Evolutionary conservation across 2,888 invertebrate genomes (phyloP).

Genomic region (Pheosia gnoma): DNA sequence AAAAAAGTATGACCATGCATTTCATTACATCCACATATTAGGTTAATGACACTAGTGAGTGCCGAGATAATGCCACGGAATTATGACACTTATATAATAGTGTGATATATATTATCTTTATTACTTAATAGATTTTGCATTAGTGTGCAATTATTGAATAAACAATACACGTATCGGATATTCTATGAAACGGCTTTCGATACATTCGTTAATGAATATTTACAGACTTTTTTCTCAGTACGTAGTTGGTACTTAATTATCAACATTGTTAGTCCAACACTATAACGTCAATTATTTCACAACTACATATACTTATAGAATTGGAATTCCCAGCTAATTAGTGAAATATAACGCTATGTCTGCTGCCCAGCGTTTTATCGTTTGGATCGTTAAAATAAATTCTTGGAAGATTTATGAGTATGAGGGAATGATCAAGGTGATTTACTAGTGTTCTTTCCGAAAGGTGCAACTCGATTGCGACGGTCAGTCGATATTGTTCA

Average conservation of each 20-base stretch:
- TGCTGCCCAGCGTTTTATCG: constrained; percentile 3
- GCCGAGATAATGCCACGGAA: constrained; percentile 17
- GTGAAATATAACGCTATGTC: neutral
- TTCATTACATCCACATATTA: constrained; percentile 24
- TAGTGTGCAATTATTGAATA: neutral
- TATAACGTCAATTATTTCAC: neutral
- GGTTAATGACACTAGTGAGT: constrained; percentile 26
- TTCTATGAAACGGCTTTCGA: too few species aligned
- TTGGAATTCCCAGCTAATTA: constrained; percentile 4
- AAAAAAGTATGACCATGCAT: constrained; percentile 55
- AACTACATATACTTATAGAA: neutral
- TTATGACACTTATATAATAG: neutral
- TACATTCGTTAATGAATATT: too few species aligned
- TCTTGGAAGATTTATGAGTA: constrained; percentile 1
- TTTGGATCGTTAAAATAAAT: constrained; percentile 2
- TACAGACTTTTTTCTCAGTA: too few species aligned
- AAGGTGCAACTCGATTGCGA: too few species aligned
- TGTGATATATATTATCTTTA: neutral
- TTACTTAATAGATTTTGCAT: neutral
- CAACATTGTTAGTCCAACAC: neutral
- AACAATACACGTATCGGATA: too few species aligned
- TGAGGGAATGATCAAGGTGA: neutral
- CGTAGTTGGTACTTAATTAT: neutral
- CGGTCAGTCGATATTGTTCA: too few species aligned
- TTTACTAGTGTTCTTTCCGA: neutral